Percentiles rank a stretch among this genome's conserved stretches.
Evolutionary conservation across 2,113 vertebrate species (phyloP).

Genomic region (Ailuropoda melanoleuca): DNA sequence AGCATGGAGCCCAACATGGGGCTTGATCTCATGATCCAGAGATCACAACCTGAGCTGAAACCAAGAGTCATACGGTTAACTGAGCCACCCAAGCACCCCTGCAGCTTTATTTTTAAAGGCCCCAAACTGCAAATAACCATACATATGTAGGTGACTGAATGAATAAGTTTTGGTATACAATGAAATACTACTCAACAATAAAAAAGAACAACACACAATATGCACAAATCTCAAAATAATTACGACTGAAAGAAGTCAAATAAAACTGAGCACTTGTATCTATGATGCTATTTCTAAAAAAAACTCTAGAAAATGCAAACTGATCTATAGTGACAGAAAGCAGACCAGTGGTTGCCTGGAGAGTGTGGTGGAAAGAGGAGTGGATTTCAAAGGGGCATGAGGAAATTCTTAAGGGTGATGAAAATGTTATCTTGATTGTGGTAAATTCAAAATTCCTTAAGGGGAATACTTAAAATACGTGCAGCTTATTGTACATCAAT

Average conservation of each 20-base stretch:
- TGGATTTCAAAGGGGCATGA: background rate
- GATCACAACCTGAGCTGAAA: background rate
- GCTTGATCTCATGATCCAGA: background rate
- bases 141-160: background rate
- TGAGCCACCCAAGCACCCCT: background rate
- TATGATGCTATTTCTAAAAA: background rate
- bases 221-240: background rate
- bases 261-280: background rate
- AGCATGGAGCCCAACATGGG: background rate
- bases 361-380: background rate
- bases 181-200: background rate
- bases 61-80: background rate
- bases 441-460: background rate
- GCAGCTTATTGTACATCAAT: background rate
- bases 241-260: background rate
- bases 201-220: background rate
- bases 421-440: background rate
- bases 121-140: background rate
- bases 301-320: constrained; percentile 3
- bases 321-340: background rate
- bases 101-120: background rate
- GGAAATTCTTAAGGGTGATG: background rate
- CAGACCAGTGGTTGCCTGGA: background rate
- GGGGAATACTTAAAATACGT: background rate
- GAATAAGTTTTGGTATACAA: background rate